Conservation (phyloP, 2,888 invertebrate genomes). For the Orthosia gothica region DNA sequence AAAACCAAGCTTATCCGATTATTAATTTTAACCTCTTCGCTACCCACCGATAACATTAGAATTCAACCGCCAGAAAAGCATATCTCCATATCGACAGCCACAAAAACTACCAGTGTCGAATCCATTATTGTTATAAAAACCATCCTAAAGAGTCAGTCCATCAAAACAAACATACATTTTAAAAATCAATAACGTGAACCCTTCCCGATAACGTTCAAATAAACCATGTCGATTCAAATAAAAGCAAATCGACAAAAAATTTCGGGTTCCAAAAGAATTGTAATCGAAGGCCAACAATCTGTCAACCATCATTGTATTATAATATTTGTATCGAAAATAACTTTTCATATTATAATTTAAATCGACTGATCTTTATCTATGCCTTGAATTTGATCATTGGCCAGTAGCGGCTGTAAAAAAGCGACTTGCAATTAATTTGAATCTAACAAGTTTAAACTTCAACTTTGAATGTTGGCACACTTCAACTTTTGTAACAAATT, state of each 20-base stretch:
- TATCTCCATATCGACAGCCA: conserved; percentile 20
- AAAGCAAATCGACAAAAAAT: conserved; percentile 80
- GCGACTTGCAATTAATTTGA: background rate
- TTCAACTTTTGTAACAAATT: conserved; percentile 16
- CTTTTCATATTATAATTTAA: conserved; percentile 74
- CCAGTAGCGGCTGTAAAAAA: background rate
- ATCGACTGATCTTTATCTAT: conserved; percentile 58
- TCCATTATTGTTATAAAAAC: conserved; percentile 71
- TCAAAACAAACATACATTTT: conserved; percentile 86
- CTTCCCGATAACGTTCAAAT: conserved; percentile 87
- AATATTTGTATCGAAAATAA: conserved; percentile 74
- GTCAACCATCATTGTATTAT: conserved; percentile 88
- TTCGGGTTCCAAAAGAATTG: conserved; percentile 67
- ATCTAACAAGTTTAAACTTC: background rate
- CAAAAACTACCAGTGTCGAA: conserved; percentile 53
- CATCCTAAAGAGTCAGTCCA: conserved; percentile 81
- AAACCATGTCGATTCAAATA: conserved; percentile 83
- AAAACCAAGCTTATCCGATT: background rate
- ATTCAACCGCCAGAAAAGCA: conserved; percentile 8
- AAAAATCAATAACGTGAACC: conserved; percentile 88
- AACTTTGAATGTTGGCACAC: background rate
- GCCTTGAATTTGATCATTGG: conserved; percentile 11
- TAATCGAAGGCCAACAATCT: conserved; percentile 86
- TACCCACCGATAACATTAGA: conserved; percentile 7
- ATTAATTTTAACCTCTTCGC: background rate